Base-by-base conservation (phyloP, 2,113 vertebrate species). In the Felis chaus region DNA sequence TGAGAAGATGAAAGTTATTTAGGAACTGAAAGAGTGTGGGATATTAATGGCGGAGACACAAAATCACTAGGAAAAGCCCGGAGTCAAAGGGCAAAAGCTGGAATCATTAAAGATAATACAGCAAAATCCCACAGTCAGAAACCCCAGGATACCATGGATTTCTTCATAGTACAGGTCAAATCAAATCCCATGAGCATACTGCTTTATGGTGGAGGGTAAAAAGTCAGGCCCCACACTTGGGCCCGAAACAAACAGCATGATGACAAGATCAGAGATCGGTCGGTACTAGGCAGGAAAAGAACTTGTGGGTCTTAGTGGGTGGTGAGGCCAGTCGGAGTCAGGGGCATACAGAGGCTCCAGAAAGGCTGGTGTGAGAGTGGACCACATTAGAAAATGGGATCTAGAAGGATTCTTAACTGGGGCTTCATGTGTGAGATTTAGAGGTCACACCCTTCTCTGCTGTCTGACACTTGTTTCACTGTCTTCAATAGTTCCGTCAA, bases 1-100 rank as follows among this genome's bases (percentile, higher is more conserved):
- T 80, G 53, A 45, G 29, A 53, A 95, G 88, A 97, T 95, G 82
- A 76, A 96, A 92, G 85, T 85, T 94, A 89, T 94, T 85, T 96
- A 73, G 53, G 76, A 78, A 81, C 84, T 93, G n/a, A 92, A 93
- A 91, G 85, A 90, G 36, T n/a, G 3, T 61, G 13, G 19, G n/a
- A n/a, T 95, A 65, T 89, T 86, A 95, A 96, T 68, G 55, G 71
- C 57, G 50, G 97, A 97, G 96, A 79, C 18, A 82, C 68, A 97
- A 97, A 96, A 85, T 27, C 50, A 95, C 57, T 73, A 36, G 13
- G 3, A 86, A 96, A 83, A 68, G 18, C 13, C 66, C 61, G 9
- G 33, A 88, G 80, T 95, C 76, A 88, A 74, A 96, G 90, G 50
- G 73, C 36, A 97, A 95, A 95, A 92, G 33, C 69, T 78, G 15